These are phyloP conservation scores for Erebia palarica DNA, from an alignment of 2,888 invertebrate species.

Conservation along the genomic window DNA sequence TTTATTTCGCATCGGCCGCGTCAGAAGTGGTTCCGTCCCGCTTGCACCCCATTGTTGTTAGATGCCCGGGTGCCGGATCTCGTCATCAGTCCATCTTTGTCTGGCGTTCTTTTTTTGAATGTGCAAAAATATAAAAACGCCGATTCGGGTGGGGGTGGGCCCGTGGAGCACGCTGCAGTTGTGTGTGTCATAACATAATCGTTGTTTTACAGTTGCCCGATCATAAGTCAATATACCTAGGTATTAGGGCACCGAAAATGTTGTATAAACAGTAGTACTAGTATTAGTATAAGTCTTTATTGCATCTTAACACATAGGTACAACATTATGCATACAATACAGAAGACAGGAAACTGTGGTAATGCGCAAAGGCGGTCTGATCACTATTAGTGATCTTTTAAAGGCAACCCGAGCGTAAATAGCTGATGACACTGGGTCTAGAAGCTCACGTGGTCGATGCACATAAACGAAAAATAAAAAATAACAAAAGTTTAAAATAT, in stretches of 20 bases:
- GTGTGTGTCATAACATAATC: constrained; percentile 77
- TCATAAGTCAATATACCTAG: constrained; percentile 70
- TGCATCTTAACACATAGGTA: too few species aligned
- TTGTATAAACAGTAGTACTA: constrained; percentile 40
- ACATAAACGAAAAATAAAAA: too few species aligned
- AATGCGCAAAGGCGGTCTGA: too few species aligned
- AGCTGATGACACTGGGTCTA: too few species aligned
- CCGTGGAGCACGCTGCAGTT: constrained; percentile 56
- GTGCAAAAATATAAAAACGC: constrained; percentile 82
- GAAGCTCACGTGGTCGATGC: too few species aligned
- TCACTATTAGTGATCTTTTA: too few species aligned
- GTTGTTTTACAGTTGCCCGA: constrained; percentile 79
- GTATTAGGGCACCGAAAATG: constrained; percentile 43
- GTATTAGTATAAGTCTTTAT: too few species aligned
- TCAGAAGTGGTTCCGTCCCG: constrained; percentile 73
- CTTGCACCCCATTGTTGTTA: constrained; percentile 72
- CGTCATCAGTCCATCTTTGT: constrained; percentile 82
- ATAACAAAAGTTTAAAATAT: too few species aligned
- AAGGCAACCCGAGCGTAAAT: too few species aligned
- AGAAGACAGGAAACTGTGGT: too few species aligned
- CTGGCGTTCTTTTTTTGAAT: constrained; percentile 78
- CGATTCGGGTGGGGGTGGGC: constrained; percentile 71
- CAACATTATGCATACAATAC: too few species aligned
- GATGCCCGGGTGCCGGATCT: constrained; percentile 52
- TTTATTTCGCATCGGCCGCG: constrained; percentile 77